Percentiles rank a stretch among this genome's conserved stretches.
phyloP scores from a whole-genome alignment of 2,113 vertebrate genomes.

The Crotalus helleri region DNA sequence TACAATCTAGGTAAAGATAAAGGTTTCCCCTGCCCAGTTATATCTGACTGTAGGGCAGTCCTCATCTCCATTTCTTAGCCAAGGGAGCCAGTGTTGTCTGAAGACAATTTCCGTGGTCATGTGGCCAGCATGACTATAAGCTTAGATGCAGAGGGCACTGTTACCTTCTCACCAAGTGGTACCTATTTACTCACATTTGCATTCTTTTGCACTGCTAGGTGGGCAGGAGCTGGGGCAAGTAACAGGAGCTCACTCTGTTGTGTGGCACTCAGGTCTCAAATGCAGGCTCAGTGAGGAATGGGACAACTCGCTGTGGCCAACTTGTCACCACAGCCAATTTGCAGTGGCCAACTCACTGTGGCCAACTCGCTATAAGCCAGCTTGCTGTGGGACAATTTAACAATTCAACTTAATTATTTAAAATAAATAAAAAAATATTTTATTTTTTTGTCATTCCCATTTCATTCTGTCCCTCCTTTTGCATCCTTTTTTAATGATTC shows the following conservation, averaged over 20 bases:
- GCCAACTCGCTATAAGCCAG: too few relatives aligned
- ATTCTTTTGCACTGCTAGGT: background rate
- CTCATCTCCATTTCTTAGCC: background rate
- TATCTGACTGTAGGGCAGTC: background rate
- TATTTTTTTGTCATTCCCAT: too few relatives aligned
- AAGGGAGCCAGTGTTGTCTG: background rate
- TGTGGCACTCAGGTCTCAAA: background rate
- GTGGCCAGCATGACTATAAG: background rate
- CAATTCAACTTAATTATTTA: too few relatives aligned
- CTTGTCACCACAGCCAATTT: too few relatives aligned
- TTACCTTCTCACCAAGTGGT: background rate
- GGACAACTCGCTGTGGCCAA: too few relatives aligned
- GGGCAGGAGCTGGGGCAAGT: background rate
- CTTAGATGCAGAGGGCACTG: background rate
- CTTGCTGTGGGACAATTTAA: too few relatives aligned
- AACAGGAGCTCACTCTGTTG: background rate
- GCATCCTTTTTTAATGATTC: too few relatives aligned
- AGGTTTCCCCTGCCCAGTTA: background rate
- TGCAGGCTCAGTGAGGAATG: background rate
- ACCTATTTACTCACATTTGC: background rate
- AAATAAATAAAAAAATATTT: too few relatives aligned
- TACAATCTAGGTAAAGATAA: background rate
- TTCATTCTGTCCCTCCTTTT: too few relatives aligned
- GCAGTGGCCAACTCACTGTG: too few relatives aligned
- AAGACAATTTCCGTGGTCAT: background rate